Conservation (phyloP, 2,888 invertebrate species). For the Tenthredo scrophulariae region DNA sequence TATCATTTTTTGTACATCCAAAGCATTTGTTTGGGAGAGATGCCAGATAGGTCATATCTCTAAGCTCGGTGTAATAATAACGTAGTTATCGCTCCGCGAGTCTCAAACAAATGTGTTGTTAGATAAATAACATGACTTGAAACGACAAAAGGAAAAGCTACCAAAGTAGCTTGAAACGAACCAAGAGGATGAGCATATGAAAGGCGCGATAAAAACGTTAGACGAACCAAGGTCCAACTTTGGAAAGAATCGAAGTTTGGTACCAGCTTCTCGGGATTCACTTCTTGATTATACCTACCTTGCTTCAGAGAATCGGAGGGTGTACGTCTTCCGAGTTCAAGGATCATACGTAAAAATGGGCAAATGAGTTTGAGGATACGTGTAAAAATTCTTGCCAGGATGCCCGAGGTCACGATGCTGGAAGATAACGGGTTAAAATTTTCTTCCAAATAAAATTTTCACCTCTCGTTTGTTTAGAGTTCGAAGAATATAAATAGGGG, state of each 20-base stretch:
- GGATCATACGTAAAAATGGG: not conserved
- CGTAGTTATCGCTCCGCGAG: constrained; percentile 45
- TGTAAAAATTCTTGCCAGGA: not conserved
- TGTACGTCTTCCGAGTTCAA: not conserved
- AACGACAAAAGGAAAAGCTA: constrained; percentile 52
- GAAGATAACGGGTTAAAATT: constrained; percentile 45
- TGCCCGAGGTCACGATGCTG: constrained; percentile 15
- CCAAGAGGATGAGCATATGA: constrained; percentile 53
- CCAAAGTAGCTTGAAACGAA: constrained; percentile 39
- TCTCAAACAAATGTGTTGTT: constrained; percentile 51
- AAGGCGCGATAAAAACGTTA: constrained; percentile 52
- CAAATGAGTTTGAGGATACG: not conserved
- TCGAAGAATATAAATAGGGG: constrained; percentile 55
- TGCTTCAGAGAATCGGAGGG: not conserved
- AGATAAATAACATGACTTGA: constrained; percentile 52
- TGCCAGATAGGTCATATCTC: not conserved
- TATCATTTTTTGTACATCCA: not conserved
- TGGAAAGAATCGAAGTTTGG: not conserved
- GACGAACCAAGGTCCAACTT: constrained; percentile 23
- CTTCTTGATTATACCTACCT: not conserved
- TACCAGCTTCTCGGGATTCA: not conserved
- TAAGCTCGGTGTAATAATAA: constrained; percentile 41
- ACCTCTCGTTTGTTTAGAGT: constrained; percentile 36
- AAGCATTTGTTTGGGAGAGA: not conserved
- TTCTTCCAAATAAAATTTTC: constrained; percentile 44